phyloP scores from a whole-genome alignment of 2,797 vertebrate genomes.

The Thalassophryne amazonica region DNA sequence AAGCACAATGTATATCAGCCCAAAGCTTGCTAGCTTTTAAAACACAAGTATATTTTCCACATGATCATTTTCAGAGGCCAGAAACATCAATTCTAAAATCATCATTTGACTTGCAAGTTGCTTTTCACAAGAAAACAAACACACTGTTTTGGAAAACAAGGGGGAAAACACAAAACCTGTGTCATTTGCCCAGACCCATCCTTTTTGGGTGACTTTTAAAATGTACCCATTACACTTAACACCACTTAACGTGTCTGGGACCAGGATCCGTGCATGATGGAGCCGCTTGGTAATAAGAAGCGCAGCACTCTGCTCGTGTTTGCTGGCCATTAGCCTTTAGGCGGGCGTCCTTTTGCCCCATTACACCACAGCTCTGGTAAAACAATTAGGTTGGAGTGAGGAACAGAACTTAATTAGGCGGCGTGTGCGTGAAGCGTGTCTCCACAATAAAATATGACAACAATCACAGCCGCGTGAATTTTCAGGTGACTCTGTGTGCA shows the following conservation, averaged over 20 bases:
- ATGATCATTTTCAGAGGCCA: too few species aligned
- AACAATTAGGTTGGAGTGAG: slow-evolving; percentile 91
- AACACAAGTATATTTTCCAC: too few species aligned
- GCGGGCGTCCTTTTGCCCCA: slow-evolving; percentile 83
- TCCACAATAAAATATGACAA: too few species aligned
- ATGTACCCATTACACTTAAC: slow-evolving; percentile 78
- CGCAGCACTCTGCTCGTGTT: slow-evolving; percentile 68
- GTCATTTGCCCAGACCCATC: slow-evolving; percentile 13
- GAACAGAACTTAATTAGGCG: slow-evolving; percentile 87
- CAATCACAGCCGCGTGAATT: too few species aligned
- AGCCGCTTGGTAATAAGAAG: slow-evolving; percentile 49
- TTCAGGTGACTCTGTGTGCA: background rate
- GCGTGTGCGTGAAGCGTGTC: slow-evolving; percentile 58
- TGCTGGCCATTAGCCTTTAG: slow-evolving; percentile 84
- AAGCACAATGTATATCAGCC: too few species aligned
- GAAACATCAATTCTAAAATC: too few species aligned
- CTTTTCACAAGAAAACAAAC: too few species aligned
- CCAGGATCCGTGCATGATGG: slow-evolving; percentile 8
- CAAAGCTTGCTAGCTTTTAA: too few species aligned
- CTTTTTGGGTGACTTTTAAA: slow-evolving; percentile 61
- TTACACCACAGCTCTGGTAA: slow-evolving; percentile 90
- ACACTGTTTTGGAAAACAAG: slow-evolving; percentile 61
- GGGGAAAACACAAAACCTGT: slow-evolving; percentile 34
- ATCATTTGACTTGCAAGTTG: too few species aligned
- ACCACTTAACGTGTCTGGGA: slow-evolving; percentile 64